Evolutionary conservation across 2,888 invertebrate species (phyloP), one percentile per base, ranked within the genome.

Genomic region (Meiosimyza decipiens): DNA sequence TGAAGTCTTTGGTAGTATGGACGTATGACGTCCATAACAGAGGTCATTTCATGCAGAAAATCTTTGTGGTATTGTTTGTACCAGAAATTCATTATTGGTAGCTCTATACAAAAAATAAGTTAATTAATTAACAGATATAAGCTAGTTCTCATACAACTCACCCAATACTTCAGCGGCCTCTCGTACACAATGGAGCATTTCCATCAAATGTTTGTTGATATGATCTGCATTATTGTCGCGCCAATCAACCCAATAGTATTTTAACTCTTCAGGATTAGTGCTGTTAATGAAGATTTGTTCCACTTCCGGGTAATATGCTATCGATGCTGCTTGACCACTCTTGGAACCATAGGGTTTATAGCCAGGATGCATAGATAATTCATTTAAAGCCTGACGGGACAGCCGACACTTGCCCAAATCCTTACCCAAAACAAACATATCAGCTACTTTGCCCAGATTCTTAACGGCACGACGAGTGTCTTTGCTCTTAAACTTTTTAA

Each of bases 1-100:
- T 95, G 95, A 11, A 95, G 87, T 80, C 94, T 91, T 69, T 91
- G 86, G 82, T 95, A 95, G 6, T 95, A 83, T 0, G 95, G 95
- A 77, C 90, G 90, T 64, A 95, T 85, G 81, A 93, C 90, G 69
- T 90, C 88, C 92, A 92, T 93, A 1, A 93, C 83, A 71, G 88
- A 88, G 2, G 89, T 89, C 12, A 94, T 84, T 78, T 92, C 91
- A 11, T 54, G 1, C 54, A 54, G 7, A 6, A 54, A 16, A 16
- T 54, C 18, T n/a, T 60, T 40, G 50, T 77, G 74, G 47, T 79
- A 79, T n/a, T 65, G 72, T 16, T 73, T 54, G 67, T 73, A 74
- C 77, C 78, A 78, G 15, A 77, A 68, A n/a, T 76, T 77, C 18
- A 77, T 40, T 1, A 71, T 72, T 0, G 76, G 52, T 54, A 76